phyloP scores from a whole-genome alignment of 2,797 vertebrate genomes.

The Tapirus indicus region DNA sequence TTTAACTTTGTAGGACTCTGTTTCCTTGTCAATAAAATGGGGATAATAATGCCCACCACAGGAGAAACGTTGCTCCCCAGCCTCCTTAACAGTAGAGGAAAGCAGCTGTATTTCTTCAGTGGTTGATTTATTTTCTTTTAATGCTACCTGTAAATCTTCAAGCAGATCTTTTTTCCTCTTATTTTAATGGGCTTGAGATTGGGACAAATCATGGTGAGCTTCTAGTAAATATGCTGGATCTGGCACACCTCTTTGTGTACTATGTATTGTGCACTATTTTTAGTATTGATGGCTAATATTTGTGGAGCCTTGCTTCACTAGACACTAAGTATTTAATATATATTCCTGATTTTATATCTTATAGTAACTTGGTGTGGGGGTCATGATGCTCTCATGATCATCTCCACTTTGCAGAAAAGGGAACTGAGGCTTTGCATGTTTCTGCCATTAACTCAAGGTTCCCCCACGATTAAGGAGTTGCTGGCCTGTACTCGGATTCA shows the following conservation, averaged over 20 bases:
- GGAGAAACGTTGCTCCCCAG: background rate
- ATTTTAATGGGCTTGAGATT: constrained; percentile 25
- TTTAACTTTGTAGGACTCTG: background rate
- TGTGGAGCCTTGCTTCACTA: background rate
- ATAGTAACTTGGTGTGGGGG: background rate
- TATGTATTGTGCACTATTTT: background rate
- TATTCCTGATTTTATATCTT: background rate
- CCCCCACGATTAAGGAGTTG: background rate
- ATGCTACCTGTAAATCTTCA: constrained; percentile 18
- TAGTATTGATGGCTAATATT: background rate
- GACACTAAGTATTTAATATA: background rate
- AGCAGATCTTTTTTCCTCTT: background rate
- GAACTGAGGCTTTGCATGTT: background rate
- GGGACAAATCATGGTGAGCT: background rate
- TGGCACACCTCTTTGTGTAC: background rate
- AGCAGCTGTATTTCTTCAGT: background rate
- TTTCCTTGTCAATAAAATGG: background rate
- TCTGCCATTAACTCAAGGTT: background rate
- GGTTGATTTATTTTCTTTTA: background rate
- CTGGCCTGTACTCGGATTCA: background rate
- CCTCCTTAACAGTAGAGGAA: background rate
- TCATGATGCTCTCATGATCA: background rate
- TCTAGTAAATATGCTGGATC: background rate
- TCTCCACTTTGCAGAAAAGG: background rate
- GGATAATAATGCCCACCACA: background rate